Evolutionary conservation across 92 coral and sea anemone genomes (phyloP), one percentile per base, ranked within the genome.

Genomic region (Palythoa caribaeorum): DNA sequence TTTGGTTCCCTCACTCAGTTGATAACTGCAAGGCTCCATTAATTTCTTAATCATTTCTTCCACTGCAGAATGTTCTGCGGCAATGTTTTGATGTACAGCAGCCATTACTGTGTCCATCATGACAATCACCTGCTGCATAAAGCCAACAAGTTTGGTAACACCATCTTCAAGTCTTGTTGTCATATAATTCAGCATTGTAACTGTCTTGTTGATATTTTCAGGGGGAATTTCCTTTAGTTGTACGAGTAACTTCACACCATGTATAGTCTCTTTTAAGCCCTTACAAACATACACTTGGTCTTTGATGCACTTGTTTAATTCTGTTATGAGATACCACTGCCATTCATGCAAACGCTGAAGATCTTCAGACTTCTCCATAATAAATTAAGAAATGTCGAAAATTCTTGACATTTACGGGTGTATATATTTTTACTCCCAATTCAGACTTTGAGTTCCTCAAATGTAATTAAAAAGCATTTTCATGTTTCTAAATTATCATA

Each of bases 91-190:
- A 79, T 97, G 98, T 92, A 95, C 93, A 20, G 92, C 93, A 8
- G 94, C 77, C 94, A 95, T 97, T 38, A 97, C 99, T 60, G 90
- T 90, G 74, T 97, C 95, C 78, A 97, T 91, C 91, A 94, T 94
- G 9, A 96, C 59, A 78, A 95, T 92, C 87, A 95, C 89, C 83
- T 97, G 97, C 44, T 87, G 88, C 96, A 95, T 94, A 55, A 95
- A 95, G 70, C 92, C 86, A 20, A 94, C 93, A 12, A 97, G 92
- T 86, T 94, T 95, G 28, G 83, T 74, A 80, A 92, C 70, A 79
- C 92, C 84, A 68, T 94, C 93, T 55, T 94, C 94, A 1, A 95
- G 89, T 88, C 99, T 78, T 0, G 95, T 88, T 72, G 93, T 95
- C n/a, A 94, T 88, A 71, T 92, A 97, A 16, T 90, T 89, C 77